These are phyloP conservation scores for Cossypha caffra DNA, from an alignment of 2,797 vertebrate genomes.

Conservation along the genomic window DNA sequence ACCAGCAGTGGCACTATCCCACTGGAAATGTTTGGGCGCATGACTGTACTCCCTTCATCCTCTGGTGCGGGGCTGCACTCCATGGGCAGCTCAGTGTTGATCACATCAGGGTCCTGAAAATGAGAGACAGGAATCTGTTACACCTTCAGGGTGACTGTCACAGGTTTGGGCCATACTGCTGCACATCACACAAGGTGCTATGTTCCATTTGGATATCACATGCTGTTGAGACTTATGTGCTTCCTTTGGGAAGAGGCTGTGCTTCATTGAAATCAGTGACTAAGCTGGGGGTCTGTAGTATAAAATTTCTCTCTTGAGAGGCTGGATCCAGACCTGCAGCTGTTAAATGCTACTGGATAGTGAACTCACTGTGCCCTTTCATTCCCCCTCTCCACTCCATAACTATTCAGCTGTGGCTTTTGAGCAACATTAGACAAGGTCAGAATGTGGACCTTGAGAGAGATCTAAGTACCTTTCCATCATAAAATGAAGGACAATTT, in stretches of 20 bases:
- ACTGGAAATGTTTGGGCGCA: conserved; percentile 79
- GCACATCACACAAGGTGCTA: rapidly evolving
- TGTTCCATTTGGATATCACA: not conserved
- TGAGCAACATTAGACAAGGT: not conserved
- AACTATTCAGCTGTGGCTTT: not conserved
- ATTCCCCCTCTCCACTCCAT: not conserved
- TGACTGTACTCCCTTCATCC: conserved; percentile 78
- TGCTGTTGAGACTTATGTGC: not conserved
- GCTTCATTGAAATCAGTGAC: not conserved
- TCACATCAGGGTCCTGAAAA: conserved; percentile 89
- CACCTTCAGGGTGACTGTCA: not conserved
- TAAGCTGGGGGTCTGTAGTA: not conserved
- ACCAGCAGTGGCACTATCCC: conserved; percentile 81
- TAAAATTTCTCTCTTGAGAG: not conserved
- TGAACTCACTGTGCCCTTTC: not conserved
- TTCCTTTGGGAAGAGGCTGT: not conserved
- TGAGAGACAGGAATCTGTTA: not conserved
- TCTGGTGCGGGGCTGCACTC: conserved; percentile 82
- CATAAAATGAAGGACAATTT: not conserved
- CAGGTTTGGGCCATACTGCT: not conserved
- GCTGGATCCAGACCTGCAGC: not conserved
- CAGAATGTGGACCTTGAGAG: not conserved
- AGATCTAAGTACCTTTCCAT: not conserved
- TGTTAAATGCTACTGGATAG: not conserved
- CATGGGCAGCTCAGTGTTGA: conserved; percentile 86